Evolutionary conservation across 2,888 invertebrate genomes (phyloP).

Genomic region (Stegana nigrithorax): DNA sequence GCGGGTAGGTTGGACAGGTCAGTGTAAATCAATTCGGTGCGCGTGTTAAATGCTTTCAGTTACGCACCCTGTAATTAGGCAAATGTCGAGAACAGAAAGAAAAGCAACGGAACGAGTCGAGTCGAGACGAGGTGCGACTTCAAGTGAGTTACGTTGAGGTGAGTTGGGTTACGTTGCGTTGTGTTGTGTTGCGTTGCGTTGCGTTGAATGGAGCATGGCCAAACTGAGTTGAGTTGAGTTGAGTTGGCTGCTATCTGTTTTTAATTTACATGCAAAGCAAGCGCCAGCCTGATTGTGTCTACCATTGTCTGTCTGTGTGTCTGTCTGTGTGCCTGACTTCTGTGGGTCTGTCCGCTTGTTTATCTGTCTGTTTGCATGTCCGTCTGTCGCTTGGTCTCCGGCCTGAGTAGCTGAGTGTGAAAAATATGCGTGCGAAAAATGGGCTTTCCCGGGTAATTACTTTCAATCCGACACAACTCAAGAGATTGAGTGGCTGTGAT

Average conservation of each 20-base stretch:
- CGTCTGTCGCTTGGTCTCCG: too few relatives aligned
- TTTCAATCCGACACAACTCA: constrained; percentile 55
- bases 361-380: constrained; percentile 46
- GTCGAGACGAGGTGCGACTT: not conserved
- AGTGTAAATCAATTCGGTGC: not conserved
- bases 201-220: too few relatives aligned
- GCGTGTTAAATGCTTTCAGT: constrained; percentile 3
- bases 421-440: constrained; percentile 66
- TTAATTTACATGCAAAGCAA: not conserved
- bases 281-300: not conserved
- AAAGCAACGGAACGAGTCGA: not conserved
- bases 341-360: too few relatives aligned
- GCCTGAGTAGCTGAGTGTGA: constrained; percentile 54
- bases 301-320: not conserved
- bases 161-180: too few relatives aligned
- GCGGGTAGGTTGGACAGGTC: not conserved
- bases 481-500: constrained; percentile 53
- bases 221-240: constrained; percentile 24
- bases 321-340: not conserved
- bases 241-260: constrained; percentile 37
- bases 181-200: too few relatives aligned
- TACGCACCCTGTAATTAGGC: constrained; percentile 57
- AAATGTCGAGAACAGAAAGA: not conserved
- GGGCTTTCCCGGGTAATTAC: constrained; percentile 65
- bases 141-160: not conserved